A percentile compares a stretch with the other conserved stretches of the same genome.
These are phyloP conservation scores for Phoxinus phoxinus DNA, from an alignment of 2,113 vertebrate genomes.

Conservation along the genomic window DNA sequence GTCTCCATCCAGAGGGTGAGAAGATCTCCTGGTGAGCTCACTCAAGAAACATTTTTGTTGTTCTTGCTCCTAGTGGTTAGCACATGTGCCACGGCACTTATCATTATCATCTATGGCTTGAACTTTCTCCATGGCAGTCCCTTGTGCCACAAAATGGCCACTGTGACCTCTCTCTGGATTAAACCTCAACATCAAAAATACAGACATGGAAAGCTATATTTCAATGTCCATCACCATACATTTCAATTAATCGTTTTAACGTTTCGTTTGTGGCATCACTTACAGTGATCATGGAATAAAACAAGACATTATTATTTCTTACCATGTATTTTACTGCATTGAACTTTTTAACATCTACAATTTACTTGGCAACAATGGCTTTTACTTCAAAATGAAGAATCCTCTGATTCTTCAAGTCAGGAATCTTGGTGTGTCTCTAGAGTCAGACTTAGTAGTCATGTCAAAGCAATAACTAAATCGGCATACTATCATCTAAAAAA, in stretches of 20 bases:
- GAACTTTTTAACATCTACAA: no score
- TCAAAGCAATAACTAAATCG: no score
- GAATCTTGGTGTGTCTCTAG: no score
- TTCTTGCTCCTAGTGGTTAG: background rate
- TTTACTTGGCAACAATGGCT: background rate
- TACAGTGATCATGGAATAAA: no score
- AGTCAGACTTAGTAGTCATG: no score
- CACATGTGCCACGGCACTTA: background rate
- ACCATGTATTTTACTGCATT: no score
- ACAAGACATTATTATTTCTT: no score
- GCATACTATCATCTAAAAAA: no score
- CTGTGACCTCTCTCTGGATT: background rate
- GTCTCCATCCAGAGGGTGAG: constrained; percentile 21
- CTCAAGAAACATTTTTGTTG: constrained; percentile 20
- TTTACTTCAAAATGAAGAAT: background rate
- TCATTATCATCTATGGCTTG: background rate
- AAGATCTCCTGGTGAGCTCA: constrained; percentile 26
- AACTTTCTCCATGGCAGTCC: background rate
- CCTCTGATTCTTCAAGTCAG: no score
- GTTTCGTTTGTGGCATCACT: no score
- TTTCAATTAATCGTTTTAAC: no score
- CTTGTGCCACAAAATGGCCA: background rate
- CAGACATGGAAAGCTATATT: background rate
- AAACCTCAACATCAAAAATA: background rate
- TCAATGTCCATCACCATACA: background rate